Conservation (phyloP, 2,113 vertebrate species). For the Callorhinus ursinus region DNA sequence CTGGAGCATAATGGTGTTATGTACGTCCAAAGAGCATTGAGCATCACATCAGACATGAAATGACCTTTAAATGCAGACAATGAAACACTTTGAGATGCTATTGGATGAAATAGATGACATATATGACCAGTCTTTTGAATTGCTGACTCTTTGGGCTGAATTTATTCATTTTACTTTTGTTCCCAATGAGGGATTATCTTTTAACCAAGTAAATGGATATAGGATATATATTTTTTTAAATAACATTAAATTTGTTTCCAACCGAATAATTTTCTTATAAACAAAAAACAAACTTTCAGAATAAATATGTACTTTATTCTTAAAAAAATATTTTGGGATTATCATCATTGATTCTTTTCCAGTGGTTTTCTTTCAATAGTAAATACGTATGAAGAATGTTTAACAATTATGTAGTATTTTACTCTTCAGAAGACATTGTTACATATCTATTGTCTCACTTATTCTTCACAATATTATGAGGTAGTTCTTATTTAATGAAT, state of each 20-base stretch:
- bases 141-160: background rate
- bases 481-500: background rate
- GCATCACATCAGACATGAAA: background rate
- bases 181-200: background rate
- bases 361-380: background rate
- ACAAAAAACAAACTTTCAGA: background rate
- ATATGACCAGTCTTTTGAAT: background rate
- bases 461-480: background rate
- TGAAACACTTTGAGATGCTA: background rate
- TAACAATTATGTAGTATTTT: background rate
- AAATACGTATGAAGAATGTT: background rate
- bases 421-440: background rate
- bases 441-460: background rate
- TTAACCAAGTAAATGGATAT: background rate
- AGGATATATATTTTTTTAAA: constrained; percentile 1
- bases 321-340: constrained; percentile 42
- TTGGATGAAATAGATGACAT: background rate
- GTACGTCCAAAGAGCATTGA: background rate
- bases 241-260: background rate
- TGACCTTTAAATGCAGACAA: background rate
- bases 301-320: background rate
- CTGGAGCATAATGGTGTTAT: background rate
- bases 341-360: background rate
- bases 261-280: background rate
- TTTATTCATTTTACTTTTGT: background rate